Evolutionary conservation across 2,797 vertebrate genomes (phyloP).

Genomic region (Tokudaia tokunoshimensis): DNA sequence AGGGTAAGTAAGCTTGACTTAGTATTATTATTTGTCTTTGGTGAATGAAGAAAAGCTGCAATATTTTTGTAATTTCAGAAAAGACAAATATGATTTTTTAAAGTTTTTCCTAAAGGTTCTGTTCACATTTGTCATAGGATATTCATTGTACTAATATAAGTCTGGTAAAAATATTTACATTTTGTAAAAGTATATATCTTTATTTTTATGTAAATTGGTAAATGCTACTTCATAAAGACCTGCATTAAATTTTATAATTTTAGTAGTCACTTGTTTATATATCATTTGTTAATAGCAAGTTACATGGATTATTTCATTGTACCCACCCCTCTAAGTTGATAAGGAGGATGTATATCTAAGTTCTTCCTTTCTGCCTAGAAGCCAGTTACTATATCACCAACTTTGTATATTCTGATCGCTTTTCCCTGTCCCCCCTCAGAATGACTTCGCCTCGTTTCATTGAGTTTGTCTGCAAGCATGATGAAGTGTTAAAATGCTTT

Average conservation of each 20-base stretch:
- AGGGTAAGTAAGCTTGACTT: slow-evolving; percentile 90
- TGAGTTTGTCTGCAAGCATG: slow-evolving; percentile 99
- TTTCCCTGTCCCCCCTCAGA: slow-evolving; percentile 85
- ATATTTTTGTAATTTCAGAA: slow-evolving; percentile 56
- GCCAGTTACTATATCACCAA: background rate
- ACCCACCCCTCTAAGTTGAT: background rate
- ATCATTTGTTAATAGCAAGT: background rate
- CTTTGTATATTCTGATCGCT: slow-evolving; percentile 41
- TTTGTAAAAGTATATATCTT: slow-evolving; percentile 17
- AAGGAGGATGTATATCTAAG: background rate
- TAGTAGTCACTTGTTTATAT: slow-evolving; percentile 47
- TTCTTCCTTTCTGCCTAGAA: background rate
- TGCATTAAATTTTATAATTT: slow-evolving; percentile 34
- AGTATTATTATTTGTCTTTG: slow-evolving; percentile 53
- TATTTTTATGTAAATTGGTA: slow-evolving; percentile 43
- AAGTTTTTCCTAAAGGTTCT: slow-evolving; percentile 16
- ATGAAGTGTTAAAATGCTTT: slow-evolving; percentile 98
- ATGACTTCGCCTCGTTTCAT: slow-evolving; percentile 99
- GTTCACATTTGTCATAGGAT: slow-evolving; percentile 25
- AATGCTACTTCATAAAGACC: slow-evolving; percentile 24
- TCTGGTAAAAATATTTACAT: slow-evolving; percentile 66
- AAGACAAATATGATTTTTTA: slow-evolving; percentile 42
- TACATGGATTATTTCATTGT: slow-evolving; percentile 43
- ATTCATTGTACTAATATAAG: slow-evolving; percentile 27
- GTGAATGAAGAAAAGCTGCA: slow-evolving; percentile 34